A percentile compares a stretch with the other conserved stretches of the same genome.
Conservation (phyloP, 2,113 vertebrate genomes). For the Nannobrachium achirus region DNA sequence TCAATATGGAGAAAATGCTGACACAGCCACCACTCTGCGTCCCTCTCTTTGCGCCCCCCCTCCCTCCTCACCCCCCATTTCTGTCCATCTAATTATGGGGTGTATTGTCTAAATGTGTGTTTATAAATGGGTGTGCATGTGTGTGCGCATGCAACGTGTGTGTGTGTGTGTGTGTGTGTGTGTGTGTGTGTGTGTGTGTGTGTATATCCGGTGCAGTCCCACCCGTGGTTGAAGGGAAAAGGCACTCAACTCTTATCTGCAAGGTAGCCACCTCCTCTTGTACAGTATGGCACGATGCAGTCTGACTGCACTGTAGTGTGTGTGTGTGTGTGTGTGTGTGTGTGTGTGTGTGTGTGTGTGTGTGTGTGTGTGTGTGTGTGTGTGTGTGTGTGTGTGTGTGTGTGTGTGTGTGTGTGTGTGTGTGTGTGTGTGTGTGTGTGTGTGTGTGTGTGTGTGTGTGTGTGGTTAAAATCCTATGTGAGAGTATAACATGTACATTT, state of each 20-base stretch:
- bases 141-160: constrained; percentile 40
- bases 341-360: constrained; percentile 28
- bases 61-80: constrained; percentile 48
- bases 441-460: too few species aligned
- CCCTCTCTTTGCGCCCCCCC: constrained; percentile 63
- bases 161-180: constrained; percentile 30
- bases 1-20: constrained; percentile 77
- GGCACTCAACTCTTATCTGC: constrained; percentile 92
- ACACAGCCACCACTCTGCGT: constrained; percentile 72
- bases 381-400: constrained; percentile 1
- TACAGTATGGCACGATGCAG: constrained; percentile 77
- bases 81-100: constrained; percentile 72
- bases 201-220: constrained; percentile 79
- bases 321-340: constrained; percentile 18
- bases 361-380: constrained; percentile 22
- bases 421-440: too few species aligned
- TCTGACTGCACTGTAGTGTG: constrained; percentile 77
- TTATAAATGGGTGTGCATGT: constrained; percentile 50
- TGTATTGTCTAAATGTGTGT: constrained; percentile 62
- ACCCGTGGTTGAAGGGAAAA: constrained; percentile 97
- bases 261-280: constrained; percentile 73
- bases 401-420: too few species aligned
- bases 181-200: constrained; percentile 27
- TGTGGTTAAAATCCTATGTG: too few species aligned
- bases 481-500: too few species aligned